phyloP scores from a whole-genome alignment of 2,888 invertebrate genomes.

The Eugnorisma glareosa region DNA sequence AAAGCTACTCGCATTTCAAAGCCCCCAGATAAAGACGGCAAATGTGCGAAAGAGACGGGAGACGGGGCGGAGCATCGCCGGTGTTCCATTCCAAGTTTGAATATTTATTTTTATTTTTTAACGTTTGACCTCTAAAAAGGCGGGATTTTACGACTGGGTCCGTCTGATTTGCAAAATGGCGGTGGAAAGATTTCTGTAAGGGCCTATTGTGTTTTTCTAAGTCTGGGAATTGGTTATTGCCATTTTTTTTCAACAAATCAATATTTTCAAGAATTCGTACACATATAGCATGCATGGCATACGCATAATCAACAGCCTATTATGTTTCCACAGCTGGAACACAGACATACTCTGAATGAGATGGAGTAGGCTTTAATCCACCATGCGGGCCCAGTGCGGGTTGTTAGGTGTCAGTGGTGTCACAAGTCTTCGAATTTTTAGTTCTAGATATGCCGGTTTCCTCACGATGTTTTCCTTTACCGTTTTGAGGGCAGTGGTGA shows the following conservation, averaged over 20 bases:
- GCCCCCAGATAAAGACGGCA: slow-evolving; percentile 73
- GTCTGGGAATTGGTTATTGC: background rate
- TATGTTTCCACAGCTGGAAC: background rate
- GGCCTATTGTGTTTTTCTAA: background rate
- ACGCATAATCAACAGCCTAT: background rate
- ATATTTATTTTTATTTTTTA: slow-evolving; percentile 71
- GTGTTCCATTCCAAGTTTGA: slow-evolving; percentile 73
- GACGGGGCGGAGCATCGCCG: slow-evolving; percentile 78
- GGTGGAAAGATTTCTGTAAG: slow-evolving; percentile 29
- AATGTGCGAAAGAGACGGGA: slow-evolving; percentile 69
- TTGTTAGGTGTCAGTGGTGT: background rate
- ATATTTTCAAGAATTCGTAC: background rate
- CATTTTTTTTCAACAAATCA: background rate
- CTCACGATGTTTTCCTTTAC: background rate
- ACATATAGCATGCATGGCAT: background rate
- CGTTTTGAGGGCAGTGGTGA: background rate
- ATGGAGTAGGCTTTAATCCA: background rate
- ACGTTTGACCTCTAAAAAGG: slow-evolving; percentile 73
- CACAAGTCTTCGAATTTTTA: background rate
- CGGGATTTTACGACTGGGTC: slow-evolving; percentile 68
- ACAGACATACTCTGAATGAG: background rate
- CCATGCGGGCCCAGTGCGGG: background rate
- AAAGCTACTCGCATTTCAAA: slow-evolving; percentile 82
- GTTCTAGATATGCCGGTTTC: background rate
- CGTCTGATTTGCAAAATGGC: slow-evolving; percentile 66